Evolutionary conservation across 2,113 vertebrate genomes (phyloP).

Genomic region (Beaufortia kweichowensis): DNA sequence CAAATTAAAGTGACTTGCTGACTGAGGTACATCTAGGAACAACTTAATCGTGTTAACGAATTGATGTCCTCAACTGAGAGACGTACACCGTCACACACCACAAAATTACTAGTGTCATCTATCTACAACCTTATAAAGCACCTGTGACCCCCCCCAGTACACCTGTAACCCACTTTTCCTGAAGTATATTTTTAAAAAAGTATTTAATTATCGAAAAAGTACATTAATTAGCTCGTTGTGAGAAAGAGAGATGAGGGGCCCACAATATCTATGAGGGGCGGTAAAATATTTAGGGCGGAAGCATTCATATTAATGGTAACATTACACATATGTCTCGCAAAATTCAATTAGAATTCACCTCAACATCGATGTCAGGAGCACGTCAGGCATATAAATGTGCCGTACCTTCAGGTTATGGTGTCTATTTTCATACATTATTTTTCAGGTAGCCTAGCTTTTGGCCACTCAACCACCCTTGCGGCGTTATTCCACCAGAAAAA

Average conservation of each 20-base stretch:
- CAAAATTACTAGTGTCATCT: conserved; percentile 62
- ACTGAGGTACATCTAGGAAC: conserved; percentile 56
- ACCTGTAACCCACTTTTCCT: conserved; percentile 52
- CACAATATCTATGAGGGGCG: conserved; percentile 73
- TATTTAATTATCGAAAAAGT: conserved; percentile 69
- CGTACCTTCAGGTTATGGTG: conserved; percentile 77
- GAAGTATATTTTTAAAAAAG: conserved; percentile 65
- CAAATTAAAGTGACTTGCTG: conserved; percentile 71
- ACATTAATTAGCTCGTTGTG: conserved; percentile 75
- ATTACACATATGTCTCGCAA: conserved; percentile 80
- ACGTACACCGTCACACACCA: conserved; percentile 61
- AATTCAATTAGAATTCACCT: conserved; percentile 81
- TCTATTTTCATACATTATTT: conserved; percentile 76
- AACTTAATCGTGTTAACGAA: conserved; percentile 72
- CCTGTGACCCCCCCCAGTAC: conserved; percentile 59
- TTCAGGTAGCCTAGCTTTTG: conserved; percentile 76
- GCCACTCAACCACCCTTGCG: conserved; percentile 70
- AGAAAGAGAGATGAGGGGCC: conserved; percentile 77
- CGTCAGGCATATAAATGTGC: conserved; percentile 82
- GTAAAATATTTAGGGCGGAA: conserved; percentile 79
- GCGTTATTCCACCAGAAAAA: conserved; percentile 72
- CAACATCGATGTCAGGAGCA: conserved; percentile 75
- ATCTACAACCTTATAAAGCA: conserved; percentile 56
- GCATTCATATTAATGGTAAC: conserved; percentile 82
- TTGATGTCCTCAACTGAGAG: conserved; percentile 70